phyloP scores from a whole-genome alignment of 2,113 vertebrate genomes.

The Penelope pileata region DNA sequence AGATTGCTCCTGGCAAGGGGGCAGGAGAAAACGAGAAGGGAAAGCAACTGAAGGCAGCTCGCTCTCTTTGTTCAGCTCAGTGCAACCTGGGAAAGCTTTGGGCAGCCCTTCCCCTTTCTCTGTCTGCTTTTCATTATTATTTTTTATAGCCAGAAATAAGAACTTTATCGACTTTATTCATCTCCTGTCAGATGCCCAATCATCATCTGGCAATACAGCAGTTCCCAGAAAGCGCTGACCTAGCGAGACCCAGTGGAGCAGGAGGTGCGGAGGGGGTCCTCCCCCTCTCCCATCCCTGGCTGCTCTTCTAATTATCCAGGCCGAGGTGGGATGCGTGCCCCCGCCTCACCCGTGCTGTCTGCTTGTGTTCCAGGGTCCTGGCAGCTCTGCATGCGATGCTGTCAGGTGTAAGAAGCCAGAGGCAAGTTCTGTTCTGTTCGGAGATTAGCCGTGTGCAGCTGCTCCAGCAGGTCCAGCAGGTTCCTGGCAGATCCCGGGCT shows the following conservation, averaged over 20 bases:
- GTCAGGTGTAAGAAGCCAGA: slow-evolving; percentile 4
- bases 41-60: not conserved
- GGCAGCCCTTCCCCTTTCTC: not conserved
- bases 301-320: not conserved
- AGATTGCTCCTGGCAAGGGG: not conserved
- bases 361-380: not conserved
- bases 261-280: not conserved
- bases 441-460: not conserved
- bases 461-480: slow-evolving; percentile 61
- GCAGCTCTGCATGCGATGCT: not conserved
- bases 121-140: slow-evolving; percentile 22
- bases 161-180: slow-evolving; percentile 50
- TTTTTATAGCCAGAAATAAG: slow-evolving; percentile 64
- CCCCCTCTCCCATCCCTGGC: not conserved
- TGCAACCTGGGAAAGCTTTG: not conserved
- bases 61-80: not conserved
- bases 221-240: slow-evolving; percentile 48
- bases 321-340: not conserved
- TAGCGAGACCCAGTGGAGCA: not conserved
- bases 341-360: not conserved
- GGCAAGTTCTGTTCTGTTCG: not conserved
- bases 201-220: slow-evolving; percentile 23
- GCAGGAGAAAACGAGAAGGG: not conserved
- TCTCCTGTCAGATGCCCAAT: slow-evolving; percentile 26
- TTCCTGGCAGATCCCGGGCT: slow-evolving; percentile 35